Base-by-base conservation (phyloP, 2,888 invertebrate species). In the Zelleria hepariella region DNA sequence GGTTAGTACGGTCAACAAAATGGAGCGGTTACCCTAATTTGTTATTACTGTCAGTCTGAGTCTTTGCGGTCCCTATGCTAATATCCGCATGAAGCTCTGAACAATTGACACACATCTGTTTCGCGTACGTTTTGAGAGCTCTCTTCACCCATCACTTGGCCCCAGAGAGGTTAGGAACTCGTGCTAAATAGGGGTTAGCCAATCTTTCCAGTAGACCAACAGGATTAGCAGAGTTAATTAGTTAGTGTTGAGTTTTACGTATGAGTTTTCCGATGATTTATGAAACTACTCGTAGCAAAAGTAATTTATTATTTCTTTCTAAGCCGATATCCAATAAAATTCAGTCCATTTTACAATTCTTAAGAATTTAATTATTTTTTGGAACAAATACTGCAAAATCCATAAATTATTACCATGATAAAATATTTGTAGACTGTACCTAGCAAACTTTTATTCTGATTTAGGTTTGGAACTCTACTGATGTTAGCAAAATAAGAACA, bases 1-100 rank as follows among this genome's bases (percentile, higher is more conserved):
- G 49, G 20, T 27, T 26, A 20, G 25, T 64, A 68, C 66, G 68
- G 74, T 71, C 74, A 74, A 69, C 70, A 69, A 70, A 57, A 76
- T 67, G 70, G 73, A 66, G 67, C 70, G 74, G 74, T 75, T 77
- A 85, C 84, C 86, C 85, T 83, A 82, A 84, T 83, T 84, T 82
- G 82, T 82, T 80, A 80, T 76, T 77, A 74, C 76, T 80, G 80
- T 73, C 80, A 76, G 68, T 70, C 65, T 69, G 69, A 66, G 63
- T 69, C 73, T 69, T 78, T 78, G 79, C 65, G 82, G 81, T 73
- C 75, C 72, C 78, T 78, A 82, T 80, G 81, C 74, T 78, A 80
- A 80, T 81, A 77, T 73, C 76, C 60, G 52, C 21, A 32, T 21
- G 55, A 21, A 18, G 10, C 18, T 27, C 60, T 57, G 32, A 32